These are phyloP conservation scores for Globodera rostochiensis DNA, from an alignment of 1,140 invertebrate species.

Conservation along the genomic window DNA sequence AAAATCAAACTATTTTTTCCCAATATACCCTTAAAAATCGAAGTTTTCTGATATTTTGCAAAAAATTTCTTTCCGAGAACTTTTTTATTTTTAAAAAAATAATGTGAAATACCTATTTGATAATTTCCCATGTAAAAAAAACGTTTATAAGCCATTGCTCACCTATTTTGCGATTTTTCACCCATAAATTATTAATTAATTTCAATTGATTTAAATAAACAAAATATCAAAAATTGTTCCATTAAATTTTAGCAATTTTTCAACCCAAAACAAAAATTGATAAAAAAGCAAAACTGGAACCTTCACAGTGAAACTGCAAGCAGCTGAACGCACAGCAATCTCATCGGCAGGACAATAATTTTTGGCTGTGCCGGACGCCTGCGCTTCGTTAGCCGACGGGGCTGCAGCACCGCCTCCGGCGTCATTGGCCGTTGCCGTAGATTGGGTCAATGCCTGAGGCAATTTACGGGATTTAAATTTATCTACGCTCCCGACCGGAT, in stretches of 20 bases:
- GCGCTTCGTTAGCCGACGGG: conserved; percentile 4
- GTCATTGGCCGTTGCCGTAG: conserved; percentile 16
- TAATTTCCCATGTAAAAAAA: too few species aligned
- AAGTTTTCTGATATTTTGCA: too few species aligned
- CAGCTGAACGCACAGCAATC: conserved; percentile 86
- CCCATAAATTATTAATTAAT: too few species aligned
- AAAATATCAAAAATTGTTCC: conserved; percentile 4
- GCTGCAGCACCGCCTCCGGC: neutral
- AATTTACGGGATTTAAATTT: too few species aligned
- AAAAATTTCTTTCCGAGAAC: too few species aligned
- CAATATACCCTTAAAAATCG: too few species aligned
- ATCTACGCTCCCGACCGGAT: too few species aligned
- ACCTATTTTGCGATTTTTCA: too few species aligned
- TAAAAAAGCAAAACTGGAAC: conserved; percentile 66
- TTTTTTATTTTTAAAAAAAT: too few species aligned
- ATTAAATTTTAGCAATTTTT: neutral
- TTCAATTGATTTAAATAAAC: neutral
- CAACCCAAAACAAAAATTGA: neutral
- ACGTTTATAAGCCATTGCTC: too few species aligned
- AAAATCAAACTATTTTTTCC: too few species aligned
- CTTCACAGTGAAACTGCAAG: conserved; percentile 94
- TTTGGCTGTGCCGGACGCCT: conserved; percentile 70
- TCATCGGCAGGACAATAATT: conserved; percentile 99
- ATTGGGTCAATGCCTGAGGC: conserved; percentile 18
- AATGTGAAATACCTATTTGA: too few species aligned